phyloP scores from a whole-genome alignment of 2,113 vertebrate species.

The Callaeas wilsoni region DNA sequence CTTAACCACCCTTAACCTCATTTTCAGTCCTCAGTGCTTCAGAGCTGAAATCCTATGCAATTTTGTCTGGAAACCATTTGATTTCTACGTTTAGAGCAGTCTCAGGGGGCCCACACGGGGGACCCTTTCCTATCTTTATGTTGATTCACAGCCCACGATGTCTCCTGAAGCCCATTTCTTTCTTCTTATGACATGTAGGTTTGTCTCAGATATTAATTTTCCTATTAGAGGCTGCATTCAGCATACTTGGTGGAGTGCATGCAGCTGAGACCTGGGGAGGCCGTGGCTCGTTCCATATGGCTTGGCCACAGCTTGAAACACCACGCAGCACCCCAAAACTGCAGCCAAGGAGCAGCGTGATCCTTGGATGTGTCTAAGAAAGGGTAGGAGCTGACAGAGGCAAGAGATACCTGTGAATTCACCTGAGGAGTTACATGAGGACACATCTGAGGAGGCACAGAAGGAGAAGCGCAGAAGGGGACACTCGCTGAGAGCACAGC shows the following conservation, averaged over 20 bases:
- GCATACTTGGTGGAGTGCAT: too few relatives aligned
- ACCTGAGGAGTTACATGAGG: background rate
- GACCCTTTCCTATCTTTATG: background rate
- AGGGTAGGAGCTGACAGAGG: background rate
- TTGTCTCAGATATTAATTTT: background rate
- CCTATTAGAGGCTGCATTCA: background rate
- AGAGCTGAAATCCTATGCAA: background rate
- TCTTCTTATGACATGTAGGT: background rate
- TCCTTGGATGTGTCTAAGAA: background rate
- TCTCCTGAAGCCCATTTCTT: background rate
- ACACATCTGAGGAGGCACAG: background rate
- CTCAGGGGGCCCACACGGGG: background rate
- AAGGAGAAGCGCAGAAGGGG: background rate
- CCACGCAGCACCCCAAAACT: background rate
- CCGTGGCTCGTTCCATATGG: background rate
- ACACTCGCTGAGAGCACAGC: background rate
- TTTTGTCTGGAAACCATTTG: background rate
- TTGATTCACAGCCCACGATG: background rate
- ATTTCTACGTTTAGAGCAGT: background rate
- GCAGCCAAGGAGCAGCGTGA: fast-evolving
- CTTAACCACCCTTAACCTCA: background rate
- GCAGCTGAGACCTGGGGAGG: background rate
- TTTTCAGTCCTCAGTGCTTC: background rate
- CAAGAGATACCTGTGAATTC: background rate
- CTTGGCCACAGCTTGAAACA: background rate